Base-by-base conservation (phyloP, 2,113 vertebrate species). In the Percina caprodes region DNA sequence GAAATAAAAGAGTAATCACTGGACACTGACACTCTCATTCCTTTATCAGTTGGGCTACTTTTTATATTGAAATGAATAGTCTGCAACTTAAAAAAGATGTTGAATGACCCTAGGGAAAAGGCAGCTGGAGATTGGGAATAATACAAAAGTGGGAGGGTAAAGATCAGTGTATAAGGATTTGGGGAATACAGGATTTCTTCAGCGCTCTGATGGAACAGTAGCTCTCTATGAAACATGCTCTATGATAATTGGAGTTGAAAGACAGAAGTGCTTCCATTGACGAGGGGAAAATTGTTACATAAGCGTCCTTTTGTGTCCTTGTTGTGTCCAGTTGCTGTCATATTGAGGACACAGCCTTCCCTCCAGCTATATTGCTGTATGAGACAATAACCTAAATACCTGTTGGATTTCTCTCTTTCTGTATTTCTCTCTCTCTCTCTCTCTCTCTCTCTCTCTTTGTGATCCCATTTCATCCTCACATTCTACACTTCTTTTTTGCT, bases 361-460 rank as follows among this genome's bases (percentile, higher is more conserved):
- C 83, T 63, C 60, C 74, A 78, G 92, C 87, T 75, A 72, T 82
- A 9, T 68, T 60, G 49, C 73, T 46, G 68, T 63, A 71, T 52
- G 80, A 89, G 87, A 92, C 88, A 91, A 91, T 92, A 93, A 92
- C 92, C 89, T 85, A 83, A 91, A 92, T 91, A 86, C 89, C 89
- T 89, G 82, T 86, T 48, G 14, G 24, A 84, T 76, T 84, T 82
- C 60, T 82, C 68, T 63, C 73, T 69, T 72, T 82, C 74, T 74
- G 3, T 30, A 30, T 30, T 39, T 71, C 67, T 88, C 51, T 84
- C 76, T 87, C 71, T 88, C 51, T 84, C 76, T 87, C 71, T 84
- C 68, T 80, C 48, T 76, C 68, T 83, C 23, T 19, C 71, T 87
- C 80, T 77, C 5, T 87, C 71, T 74, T 63, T 74, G 74, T 77